Conservation (phyloP, 2,888 invertebrate genomes). For the Griposia aprilina region DNA sequence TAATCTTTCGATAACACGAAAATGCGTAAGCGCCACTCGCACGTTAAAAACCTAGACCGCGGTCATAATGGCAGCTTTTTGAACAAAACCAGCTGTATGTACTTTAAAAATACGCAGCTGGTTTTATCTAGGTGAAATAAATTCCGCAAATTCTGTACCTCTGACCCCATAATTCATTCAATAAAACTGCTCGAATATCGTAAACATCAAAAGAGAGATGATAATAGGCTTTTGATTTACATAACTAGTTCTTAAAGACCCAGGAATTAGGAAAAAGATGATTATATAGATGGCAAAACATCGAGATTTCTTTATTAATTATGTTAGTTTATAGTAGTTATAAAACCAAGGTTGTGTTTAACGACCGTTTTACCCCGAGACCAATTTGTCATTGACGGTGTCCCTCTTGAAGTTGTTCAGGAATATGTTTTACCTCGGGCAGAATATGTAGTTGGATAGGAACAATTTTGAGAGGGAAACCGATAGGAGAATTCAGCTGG, state of each 20-base stretch:
- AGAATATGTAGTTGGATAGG: too few species aligned
- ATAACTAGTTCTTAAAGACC: conserved; percentile 46
- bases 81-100: background rate
- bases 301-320: too few species aligned
- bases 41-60: background rate
- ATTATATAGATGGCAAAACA: background rate
- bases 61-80: background rate
- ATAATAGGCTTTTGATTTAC: conserved; percentile 28
- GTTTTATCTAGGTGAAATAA: conserved; percentile 7
- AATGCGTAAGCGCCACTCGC: background rate
- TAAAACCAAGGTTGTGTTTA: too few species aligned
- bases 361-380: too few species aligned
- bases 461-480: too few species aligned
- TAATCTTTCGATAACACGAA: background rate
- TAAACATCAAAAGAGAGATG: background rate
- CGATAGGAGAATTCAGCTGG: too few species aligned
- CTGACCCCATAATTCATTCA: conserved; percentile 30
- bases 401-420: too few species aligned
- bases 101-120: background rate
- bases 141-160: conserved; percentile 36
- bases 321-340: too few species aligned
- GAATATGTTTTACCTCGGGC: too few species aligned
- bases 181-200: conserved; percentile 32
- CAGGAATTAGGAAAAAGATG: conserved; percentile 16
- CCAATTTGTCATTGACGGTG: too few species aligned